A percentile compares a stretch with the other conserved stretches of the same genome.
phyloP scores from a whole-genome alignment of 2,888 invertebrate genomes.

The Stenodema calcarata region DNA sequence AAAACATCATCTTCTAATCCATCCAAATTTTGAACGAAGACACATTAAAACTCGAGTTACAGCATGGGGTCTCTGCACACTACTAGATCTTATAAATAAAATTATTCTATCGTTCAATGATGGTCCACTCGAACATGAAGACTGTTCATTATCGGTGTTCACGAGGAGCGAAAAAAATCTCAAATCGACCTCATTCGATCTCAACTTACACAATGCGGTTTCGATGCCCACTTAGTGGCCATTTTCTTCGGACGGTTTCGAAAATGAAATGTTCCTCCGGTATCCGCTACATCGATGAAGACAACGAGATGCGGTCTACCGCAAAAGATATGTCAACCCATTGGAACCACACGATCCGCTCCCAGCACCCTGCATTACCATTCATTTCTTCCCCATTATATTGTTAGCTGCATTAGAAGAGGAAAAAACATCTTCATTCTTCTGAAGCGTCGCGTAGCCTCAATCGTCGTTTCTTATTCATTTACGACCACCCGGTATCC shows the following conservation, averaged over 20 bases:
- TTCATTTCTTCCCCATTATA: neutral
- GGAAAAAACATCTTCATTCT: neutral
- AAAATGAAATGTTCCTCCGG: neutral
- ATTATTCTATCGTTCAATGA: too few species aligned
- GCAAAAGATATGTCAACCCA: conserved; percentile 2
- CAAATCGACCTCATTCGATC: neutral
- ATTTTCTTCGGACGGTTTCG: neutral
- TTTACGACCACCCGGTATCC: neutral
- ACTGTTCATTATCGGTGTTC: too few species aligned
- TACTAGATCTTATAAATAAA: too few species aligned
- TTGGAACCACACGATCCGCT: neutral
- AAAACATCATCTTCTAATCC: too few species aligned
- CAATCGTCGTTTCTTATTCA: neutral
- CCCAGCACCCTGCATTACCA: neutral
- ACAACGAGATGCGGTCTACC: neutral
- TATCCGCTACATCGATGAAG: neutral
- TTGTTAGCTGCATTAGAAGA: neutral
- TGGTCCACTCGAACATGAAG: too few species aligned
- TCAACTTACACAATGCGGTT: neutral
- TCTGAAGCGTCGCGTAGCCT: neutral
- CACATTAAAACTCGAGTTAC: too few species aligned
- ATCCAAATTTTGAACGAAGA: too few species aligned
- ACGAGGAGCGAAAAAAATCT: too few species aligned
- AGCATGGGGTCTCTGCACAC: too few species aligned
- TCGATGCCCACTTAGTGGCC: neutral